Conservation (phyloP, 2,888 invertebrate species). For the Reticulitermes lucifugus region DNA sequence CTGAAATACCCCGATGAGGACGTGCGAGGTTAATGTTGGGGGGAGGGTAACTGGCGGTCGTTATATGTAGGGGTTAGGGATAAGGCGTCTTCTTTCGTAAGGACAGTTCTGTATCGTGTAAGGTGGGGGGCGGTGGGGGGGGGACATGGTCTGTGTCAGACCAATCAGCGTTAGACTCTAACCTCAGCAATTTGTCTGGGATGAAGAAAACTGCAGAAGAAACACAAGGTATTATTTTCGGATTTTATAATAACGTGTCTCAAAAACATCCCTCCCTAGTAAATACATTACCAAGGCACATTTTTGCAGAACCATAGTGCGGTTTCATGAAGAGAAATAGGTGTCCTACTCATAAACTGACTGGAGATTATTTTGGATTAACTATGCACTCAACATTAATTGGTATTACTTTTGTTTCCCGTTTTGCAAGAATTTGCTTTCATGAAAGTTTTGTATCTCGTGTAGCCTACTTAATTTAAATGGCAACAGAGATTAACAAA, state of each 20-base stretch:
- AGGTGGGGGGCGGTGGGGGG: not conserved
- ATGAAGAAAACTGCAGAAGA: not conserved
- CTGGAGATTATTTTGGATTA: not conserved
- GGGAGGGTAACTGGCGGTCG: not conserved
- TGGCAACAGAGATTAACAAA: not conserved
- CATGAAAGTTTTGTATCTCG: not conserved
- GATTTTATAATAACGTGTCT: not conserved
- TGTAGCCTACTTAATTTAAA: not conserved
- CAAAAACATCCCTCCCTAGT: not conserved
- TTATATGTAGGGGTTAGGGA: not conserved
- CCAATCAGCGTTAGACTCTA: not conserved
- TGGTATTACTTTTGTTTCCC: not conserved
- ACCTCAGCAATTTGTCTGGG: slow-evolving; percentile 1
- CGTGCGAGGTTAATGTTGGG: not conserved
- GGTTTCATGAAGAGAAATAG: not conserved
- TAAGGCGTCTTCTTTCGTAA: not conserved
- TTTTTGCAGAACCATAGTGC: not conserved
- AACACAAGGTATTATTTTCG: slow-evolving; percentile 3
- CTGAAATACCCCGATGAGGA: not conserved
- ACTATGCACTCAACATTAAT: not conserved
- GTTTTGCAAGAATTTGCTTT: not conserved
- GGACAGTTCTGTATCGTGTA: not conserved
- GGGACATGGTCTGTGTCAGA: not conserved
- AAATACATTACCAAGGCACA: not conserved
- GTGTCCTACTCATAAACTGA: not conserved